Percentiles rank a stretch among this genome's conserved stretches.
Conservation (phyloP, 2,888 invertebrate genomes). For the Glyphotaelius pellucidus region DNA sequence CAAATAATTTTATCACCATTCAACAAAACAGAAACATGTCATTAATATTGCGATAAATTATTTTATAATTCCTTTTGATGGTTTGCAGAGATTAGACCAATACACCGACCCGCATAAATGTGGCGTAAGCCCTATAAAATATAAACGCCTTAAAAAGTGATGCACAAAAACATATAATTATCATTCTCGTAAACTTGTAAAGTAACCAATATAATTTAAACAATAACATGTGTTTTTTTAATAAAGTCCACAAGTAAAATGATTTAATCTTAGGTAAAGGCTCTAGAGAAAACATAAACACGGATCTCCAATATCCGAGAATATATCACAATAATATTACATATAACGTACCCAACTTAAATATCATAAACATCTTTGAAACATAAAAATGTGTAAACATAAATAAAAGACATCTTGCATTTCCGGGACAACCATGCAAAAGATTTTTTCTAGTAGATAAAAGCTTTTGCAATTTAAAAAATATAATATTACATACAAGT, state of each 20-base stretch:
- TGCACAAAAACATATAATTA: background rate
- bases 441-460: background rate
- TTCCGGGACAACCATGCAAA: background rate
- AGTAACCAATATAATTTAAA: constrained; percentile 43
- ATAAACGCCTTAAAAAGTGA: constrained; percentile 30
- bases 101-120: background rate
- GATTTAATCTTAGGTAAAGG: constrained; percentile 56
- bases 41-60: background rate
- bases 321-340: background rate
- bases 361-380: background rate
- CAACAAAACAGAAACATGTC: background rate
- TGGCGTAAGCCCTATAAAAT: constrained; percentile 28
- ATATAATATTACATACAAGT: background rate
- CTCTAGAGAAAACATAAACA: constrained; percentile 49
- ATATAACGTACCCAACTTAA: background rate
- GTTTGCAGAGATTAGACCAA: background rate
- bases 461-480: background rate
- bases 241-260: constrained; percentile 47
- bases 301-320: constrained; percentile 6
- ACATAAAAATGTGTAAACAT: constrained; percentile 23
- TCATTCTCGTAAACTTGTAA: constrained; percentile 41
- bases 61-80: background rate
- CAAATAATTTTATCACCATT: background rate
- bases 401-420: background rate
- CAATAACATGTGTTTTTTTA: constrained; percentile 11